These are phyloP conservation scores for Tenrec ecaudatus DNA, from an alignment of 2,113 vertebrate species.

Conservation along the genomic window DNA sequence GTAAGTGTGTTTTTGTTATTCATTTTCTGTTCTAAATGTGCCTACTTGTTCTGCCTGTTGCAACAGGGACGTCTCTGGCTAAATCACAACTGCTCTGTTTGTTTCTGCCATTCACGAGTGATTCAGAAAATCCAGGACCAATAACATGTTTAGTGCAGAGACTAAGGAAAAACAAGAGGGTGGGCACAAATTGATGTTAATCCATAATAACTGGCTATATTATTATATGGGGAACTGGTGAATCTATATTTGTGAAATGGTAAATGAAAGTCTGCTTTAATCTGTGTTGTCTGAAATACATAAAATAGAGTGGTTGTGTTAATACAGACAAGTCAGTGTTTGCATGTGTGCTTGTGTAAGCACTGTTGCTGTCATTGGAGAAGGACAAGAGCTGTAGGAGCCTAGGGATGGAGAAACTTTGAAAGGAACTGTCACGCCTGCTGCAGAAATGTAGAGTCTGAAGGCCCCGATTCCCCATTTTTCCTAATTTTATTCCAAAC, in stretches of 20 bases:
- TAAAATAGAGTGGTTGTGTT: neutral
- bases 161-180: constrained; percentile 63
- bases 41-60: constrained; percentile 72
- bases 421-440: neutral
- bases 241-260: constrained; percentile 18
- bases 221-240: neutral
- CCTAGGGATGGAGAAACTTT: neutral
- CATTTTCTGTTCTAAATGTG: constrained; percentile 77
- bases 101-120: constrained; percentile 76
- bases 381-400: neutral
- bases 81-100: constrained; percentile 70
- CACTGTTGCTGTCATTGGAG: neutral
- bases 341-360: neutral
- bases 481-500: constrained; percentile 51
- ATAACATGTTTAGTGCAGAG: constrained; percentile 49
- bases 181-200: constrained; percentile 62
- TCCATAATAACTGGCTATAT: neutral
- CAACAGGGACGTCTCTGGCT: constrained; percentile 75
- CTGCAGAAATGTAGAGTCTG: neutral
- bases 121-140: constrained; percentile 72
- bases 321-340: neutral
- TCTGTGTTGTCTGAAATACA: constrained; percentile 25
- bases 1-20: constrained; percentile 67
- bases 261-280: constrained; percentile 24
- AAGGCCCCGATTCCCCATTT: neutral